Conservation (phyloP, 2,888 invertebrate species). For the Drosophila phalerata region DNA sequence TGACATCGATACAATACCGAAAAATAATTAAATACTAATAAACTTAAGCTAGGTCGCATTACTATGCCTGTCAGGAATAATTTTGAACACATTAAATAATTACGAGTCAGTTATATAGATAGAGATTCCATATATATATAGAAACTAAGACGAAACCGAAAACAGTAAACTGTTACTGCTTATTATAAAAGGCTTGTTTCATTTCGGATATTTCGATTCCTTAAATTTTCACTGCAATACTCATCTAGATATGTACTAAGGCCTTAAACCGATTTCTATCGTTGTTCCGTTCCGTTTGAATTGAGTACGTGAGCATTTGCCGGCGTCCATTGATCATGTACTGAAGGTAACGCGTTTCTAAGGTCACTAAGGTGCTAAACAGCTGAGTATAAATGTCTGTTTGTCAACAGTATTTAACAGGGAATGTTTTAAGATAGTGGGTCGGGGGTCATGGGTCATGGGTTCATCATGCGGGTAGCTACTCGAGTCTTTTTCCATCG, state of each 20-base stretch:
- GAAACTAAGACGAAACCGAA: conserved; percentile 24
- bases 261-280: conserved; percentile 42
- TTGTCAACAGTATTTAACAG: conserved; percentile 54
- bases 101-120: conserved; percentile 37
- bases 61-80: conserved; percentile 67
- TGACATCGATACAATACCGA: conserved; percentile 57
- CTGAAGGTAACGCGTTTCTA: conserved; percentile 78
- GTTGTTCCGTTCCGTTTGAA: conserved; percentile 52
- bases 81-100: conserved; percentile 67
- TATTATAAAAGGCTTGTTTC: conserved; percentile 20
- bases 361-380: conserved; percentile 79
- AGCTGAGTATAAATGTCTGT: conserved; percentile 53
- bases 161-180: conserved; percentile 7
- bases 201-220: conserved; percentile 4
- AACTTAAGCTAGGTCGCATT: conserved; percentile 66
- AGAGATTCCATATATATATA: conserved; percentile 34
- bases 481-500: conserved; percentile 60
- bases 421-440: conserved; percentile 52
- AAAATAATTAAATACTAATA: conserved; percentile 50
- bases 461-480: conserved; percentile 35
- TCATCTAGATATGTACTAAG: conserved; percentile 59
- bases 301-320: conserved; percentile 40
- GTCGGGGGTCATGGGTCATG: conserved; percentile 16
- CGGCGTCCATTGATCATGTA: conserved; percentile 31
- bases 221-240: conserved; percentile 20